These are phyloP conservation scores for Brachionus paranguensis DNA, from an alignment of 1,140 invertebrate species.

Conservation along the genomic window DNA sequence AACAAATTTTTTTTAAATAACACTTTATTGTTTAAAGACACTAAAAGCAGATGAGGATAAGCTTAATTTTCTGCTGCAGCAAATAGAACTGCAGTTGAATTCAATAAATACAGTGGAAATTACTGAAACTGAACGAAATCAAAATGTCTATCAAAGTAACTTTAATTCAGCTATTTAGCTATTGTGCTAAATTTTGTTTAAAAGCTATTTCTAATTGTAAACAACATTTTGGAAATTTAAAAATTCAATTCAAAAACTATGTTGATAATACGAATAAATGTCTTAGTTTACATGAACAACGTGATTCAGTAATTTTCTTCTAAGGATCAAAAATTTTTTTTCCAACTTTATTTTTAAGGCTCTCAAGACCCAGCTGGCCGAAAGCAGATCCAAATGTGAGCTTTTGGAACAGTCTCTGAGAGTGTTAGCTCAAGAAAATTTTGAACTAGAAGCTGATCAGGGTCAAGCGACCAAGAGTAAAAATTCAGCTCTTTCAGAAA, in stretches of 20 bases:
- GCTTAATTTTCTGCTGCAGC: not conserved
- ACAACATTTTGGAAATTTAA: not conserved
- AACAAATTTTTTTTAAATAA: not conserved
- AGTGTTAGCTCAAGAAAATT: conserved; percentile 35
- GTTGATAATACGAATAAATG: conserved; percentile 27
- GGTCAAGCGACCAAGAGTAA: not conserved
- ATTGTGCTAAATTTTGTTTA: not conserved
- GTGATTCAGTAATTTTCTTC: not conserved
- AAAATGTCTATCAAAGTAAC: not conserved
- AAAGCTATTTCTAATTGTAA: not conserved
- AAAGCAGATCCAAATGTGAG: conserved; percentile 18
- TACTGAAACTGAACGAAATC: not conserved
- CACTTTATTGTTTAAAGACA: not conserved
- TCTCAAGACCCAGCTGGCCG: not conserved
- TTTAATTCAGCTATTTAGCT: not conserved
- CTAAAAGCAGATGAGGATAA: conserved; percentile 20
- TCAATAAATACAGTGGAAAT: not conserved
- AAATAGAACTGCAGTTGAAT: conserved; percentile 15
- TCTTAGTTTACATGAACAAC: conserved; percentile 17
- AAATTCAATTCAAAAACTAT: conserved; percentile 23
- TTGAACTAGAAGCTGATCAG: conserved; percentile 14
- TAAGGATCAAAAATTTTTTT: not conserved
- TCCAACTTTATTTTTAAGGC: not conserved
- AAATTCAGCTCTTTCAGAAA: not conserved
- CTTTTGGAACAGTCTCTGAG: conserved; percentile 18